Conservation (phyloP, 2,797 vertebrate species). For the Prunella strophiata region DNA sequence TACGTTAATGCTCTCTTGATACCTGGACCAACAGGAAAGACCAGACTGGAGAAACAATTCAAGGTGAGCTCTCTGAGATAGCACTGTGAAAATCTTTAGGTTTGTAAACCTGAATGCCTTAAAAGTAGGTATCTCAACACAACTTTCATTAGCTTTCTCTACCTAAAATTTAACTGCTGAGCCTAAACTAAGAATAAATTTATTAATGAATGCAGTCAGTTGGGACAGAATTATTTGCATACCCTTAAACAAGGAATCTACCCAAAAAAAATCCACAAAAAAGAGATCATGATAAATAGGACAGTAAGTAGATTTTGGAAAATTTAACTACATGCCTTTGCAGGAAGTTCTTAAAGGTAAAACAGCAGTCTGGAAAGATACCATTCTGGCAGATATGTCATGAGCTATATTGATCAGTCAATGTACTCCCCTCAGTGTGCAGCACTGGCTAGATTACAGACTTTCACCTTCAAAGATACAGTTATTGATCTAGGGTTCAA, state of each 20-base stretch:
- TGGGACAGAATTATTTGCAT: neutral
- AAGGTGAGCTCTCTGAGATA: slow-evolving; percentile 79
- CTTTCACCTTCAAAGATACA: neutral
- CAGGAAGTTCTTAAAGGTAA: neutral
- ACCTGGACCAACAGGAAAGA: slow-evolving; percentile 85
- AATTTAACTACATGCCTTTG: neutral
- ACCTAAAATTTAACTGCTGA: neutral
- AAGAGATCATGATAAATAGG: neutral
- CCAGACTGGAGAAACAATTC: slow-evolving; percentile 89
- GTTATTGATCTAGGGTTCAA: neutral
- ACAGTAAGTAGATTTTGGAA: neutral
- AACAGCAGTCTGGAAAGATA: neutral
- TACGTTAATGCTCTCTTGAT: slow-evolving; percentile 92
- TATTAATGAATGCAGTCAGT: neutral
- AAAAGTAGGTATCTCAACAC: neutral
- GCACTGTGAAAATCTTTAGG: neutral
- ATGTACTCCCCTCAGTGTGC: neutral
- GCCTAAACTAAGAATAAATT: neutral
- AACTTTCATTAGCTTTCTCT: neutral
- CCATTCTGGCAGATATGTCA: neutral
- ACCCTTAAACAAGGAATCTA: neutral
- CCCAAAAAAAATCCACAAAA: neutral
- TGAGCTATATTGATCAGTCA: neutral
- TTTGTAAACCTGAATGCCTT: neutral
- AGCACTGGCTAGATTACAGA: neutral